Evolutionary conservation across 2,888 invertebrate species (phyloP), one percentile per base, ranked within the genome.

Genomic region (Cancer borealis): DNA sequence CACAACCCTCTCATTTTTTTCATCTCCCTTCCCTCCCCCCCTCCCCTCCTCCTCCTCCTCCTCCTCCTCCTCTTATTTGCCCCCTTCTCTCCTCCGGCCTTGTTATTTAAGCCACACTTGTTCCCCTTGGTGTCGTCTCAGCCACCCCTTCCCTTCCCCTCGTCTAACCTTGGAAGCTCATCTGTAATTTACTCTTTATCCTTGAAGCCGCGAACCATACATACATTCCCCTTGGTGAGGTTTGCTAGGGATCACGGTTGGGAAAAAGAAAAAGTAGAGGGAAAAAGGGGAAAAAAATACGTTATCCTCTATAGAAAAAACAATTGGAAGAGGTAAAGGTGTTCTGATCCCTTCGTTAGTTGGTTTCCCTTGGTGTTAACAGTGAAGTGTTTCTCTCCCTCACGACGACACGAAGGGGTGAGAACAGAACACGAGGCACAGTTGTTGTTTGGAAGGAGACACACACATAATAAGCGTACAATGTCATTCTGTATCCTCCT

Each of bases 141-240:
- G 39, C 60, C 91, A 66, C 91, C 60, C 60, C 39, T 30, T 88
- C 30, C 49, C 39, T 26, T 88, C 30, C 49, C 88, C 90, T 66
- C 66, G 39, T 66, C 73, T 73, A 91, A 91, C 73, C 60, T 91
- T 91, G 91, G 46, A n/a, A 73, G n/a, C 17, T 73, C 91, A 73
- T 91, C 54, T 91, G 91, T 91, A 73, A 91, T 91, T 91, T 91
- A 73, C 46, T 39, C 45, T 45, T 79, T 79, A 30, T 21, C 21
- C 30, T 26, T 30, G 26, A 79, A 26, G 12, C 30, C 79, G 30
- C 79, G 79, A 79, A 30, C 30, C 79, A 79, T 79, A 30, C 79
- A 79, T 79, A 30, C 66, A 66, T 66, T 66, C n/a, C 60, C n/a
- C n/a, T 12, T n/a, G 88, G 47, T 10, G n/a, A 47, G 17, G 88